Percentiles rank a stretch among this genome's conserved stretches.
These are phyloP conservation scores for Penaeus japonicus DNA, from an alignment of 1,140 invertebrate species.

Conservation along the genomic window DNA sequence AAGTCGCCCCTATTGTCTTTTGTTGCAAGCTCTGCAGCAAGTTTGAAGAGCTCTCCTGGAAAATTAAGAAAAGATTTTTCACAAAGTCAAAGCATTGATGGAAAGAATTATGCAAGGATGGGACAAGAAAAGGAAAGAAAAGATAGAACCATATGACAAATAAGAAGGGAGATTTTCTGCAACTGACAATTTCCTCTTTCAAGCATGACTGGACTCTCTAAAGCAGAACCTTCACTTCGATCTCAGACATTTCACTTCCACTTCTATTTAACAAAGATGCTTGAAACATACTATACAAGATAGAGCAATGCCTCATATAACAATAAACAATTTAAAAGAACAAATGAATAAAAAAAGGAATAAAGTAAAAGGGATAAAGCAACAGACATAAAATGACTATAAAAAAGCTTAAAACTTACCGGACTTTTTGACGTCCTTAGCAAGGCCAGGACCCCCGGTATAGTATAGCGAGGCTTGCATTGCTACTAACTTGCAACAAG, in stretches of 20 bases:
- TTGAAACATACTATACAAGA: too few species aligned
- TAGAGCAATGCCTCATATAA: too few species aligned
- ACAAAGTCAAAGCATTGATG: background rate
- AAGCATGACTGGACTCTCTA: too few species aligned
- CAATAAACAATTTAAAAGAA: too few species aligned
- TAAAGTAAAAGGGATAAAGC: too few species aligned
- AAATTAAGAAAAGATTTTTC: background rate
- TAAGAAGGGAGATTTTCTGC: too few species aligned
- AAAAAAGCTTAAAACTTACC: constrained; percentile 61
- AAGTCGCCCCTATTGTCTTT: constrained; percentile 69
- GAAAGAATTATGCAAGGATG: too few species aligned
- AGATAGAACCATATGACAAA: too few species aligned
- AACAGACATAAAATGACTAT: too few species aligned
- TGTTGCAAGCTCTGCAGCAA: constrained; percentile 69
- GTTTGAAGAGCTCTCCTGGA: constrained; percentile 65
- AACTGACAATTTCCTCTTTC: too few species aligned
- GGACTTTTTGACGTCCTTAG: constrained; percentile 66
- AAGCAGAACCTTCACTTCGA: background rate
- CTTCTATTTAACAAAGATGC: background rate
- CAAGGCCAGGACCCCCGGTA: constrained; percentile 65
- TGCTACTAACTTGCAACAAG: constrained; percentile 66
- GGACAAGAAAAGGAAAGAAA: too few species aligned
- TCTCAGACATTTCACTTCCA: background rate
- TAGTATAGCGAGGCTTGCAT: constrained; percentile 67
- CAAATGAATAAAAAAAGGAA: too few species aligned